Conservation (phyloP, 2,888 invertebrate genomes). For the Calliphora vomitoria region DNA sequence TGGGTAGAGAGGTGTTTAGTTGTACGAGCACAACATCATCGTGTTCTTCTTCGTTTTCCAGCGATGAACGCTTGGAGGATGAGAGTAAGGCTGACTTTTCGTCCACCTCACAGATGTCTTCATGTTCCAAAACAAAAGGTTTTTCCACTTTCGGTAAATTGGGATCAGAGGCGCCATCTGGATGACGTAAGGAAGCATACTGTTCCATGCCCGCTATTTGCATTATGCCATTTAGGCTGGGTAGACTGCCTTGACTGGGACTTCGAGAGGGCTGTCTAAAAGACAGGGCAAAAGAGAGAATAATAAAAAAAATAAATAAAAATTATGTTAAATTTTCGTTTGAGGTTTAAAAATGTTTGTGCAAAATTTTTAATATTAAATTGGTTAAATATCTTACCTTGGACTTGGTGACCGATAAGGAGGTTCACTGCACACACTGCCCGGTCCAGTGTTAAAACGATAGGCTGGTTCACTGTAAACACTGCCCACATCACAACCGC, state of each 20-base stretch:
- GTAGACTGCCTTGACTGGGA: slow-evolving; percentile 84
- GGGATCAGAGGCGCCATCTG: slow-evolving; percentile 97
- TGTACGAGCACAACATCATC: slow-evolving; percentile 76
- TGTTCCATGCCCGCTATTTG: slow-evolving; percentile 86
- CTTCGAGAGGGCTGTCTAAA: slow-evolving; percentile 83
- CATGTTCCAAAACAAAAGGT: slow-evolving; percentile 79
- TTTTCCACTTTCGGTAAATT: slow-evolving; percentile 87
- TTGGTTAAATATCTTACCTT: slow-evolving; percentile 78
- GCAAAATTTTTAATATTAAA: neutral
- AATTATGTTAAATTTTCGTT: neutral
- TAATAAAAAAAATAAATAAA: neutral
- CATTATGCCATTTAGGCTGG: slow-evolving; percentile 88
- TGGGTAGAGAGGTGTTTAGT: slow-evolving; percentile 78
- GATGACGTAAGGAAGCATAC: slow-evolving; percentile 92
- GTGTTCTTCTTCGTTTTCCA: slow-evolving; percentile 77
- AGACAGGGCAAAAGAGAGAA: slow-evolving; percentile 17
- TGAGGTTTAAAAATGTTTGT: too few relatives aligned
- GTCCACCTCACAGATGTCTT: slow-evolving; percentile 83
- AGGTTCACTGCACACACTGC: slow-evolving; percentile 94
- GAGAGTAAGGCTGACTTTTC: slow-evolving; percentile 82
- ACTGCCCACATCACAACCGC: slow-evolving; percentile 83
- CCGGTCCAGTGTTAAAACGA: slow-evolving; percentile 86
- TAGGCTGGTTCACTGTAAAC: slow-evolving; percentile 85
- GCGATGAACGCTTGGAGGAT: slow-evolving; percentile 80
- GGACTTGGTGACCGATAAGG: slow-evolving; percentile 88